A percentile compares a stretch with the other conserved stretches of the same genome.
phyloP scores from a whole-genome alignment of 2,797 vertebrate genomes.

The Octomys mimax region DNA sequence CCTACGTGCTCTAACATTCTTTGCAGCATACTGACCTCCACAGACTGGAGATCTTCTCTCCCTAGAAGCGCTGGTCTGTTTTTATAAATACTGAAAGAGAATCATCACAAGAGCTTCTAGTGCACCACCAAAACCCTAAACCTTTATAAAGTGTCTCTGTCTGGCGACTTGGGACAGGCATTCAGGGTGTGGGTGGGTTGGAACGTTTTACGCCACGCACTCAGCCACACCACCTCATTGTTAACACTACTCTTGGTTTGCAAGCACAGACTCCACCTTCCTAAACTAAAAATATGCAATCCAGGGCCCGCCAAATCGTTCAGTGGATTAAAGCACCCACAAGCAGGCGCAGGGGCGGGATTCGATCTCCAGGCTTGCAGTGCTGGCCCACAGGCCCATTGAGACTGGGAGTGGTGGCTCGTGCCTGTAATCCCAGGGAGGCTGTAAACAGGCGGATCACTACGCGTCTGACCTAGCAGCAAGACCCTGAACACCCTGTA shows the following conservation, averaged over 20 bases:
- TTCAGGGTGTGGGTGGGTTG: not conserved
- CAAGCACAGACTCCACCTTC: not conserved
- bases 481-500: no score
- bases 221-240: not conserved
- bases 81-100: not conserved
- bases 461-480: no score
- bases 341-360: no score
- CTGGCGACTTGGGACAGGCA: constrained; percentile 9
- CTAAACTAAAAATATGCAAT: not conserved
- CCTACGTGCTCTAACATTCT: not conserved
- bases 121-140: not conserved
- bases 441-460: no score
- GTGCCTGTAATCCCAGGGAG: no score
- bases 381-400: no score
- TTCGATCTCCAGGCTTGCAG: no score
- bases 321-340: no score
- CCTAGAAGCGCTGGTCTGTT: not conserved
- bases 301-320: no score
- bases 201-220: not conserved
- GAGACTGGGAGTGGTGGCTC: no score
- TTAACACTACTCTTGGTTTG: not conserved
- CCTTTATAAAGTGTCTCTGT: no score
- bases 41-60: not conserved
- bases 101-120: not conserved
- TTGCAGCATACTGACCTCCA: not conserved